phyloP scores from a whole-genome alignment of 2,113 vertebrate genomes.

The Hyaena hyaena region DNA sequence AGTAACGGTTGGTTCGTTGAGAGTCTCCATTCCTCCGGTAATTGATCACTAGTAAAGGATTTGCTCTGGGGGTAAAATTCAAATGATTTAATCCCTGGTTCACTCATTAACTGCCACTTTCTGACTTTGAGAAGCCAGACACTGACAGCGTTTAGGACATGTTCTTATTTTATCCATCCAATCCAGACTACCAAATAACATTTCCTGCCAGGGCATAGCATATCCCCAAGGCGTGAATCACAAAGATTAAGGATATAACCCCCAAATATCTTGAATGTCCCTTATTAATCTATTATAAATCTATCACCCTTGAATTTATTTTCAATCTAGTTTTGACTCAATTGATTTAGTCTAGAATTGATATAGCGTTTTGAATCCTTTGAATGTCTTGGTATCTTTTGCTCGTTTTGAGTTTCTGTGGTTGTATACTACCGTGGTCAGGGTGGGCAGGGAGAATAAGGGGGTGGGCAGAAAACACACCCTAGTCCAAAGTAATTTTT shows the following conservation, averaged over 20 bases:
- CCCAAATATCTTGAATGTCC: not conserved
- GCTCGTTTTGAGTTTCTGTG: not conserved
- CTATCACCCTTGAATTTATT: conserved; percentile 35
- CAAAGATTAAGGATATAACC: not conserved
- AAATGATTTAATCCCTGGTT: not conserved
- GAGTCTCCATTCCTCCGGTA: not conserved
- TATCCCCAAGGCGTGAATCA: not conserved
- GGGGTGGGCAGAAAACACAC: not conserved
- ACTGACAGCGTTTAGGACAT: not conserved
- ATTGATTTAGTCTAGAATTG: not conserved
- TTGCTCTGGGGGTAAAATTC: conserved; percentile 1
- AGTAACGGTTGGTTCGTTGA: not conserved
- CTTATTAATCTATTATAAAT: not conserved
- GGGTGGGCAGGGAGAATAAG: accelerated
- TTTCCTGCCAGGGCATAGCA: not conserved
- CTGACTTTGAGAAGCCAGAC: not conserved
- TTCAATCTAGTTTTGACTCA: not conserved
- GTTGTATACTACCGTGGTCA: not conserved
- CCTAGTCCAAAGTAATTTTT: not conserved
- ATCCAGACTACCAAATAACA: not conserved
- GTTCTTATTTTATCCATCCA: not conserved
- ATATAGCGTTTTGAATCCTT: not conserved
- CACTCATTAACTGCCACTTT: not conserved
- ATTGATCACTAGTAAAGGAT: not conserved
- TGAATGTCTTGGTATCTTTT: not conserved